Percentiles rank a stretch among this genome's conserved stretches.
phyloP scores from a whole-genome alignment of 2,888 invertebrate species.

The Elaeidobius kamerunicus region DNA sequence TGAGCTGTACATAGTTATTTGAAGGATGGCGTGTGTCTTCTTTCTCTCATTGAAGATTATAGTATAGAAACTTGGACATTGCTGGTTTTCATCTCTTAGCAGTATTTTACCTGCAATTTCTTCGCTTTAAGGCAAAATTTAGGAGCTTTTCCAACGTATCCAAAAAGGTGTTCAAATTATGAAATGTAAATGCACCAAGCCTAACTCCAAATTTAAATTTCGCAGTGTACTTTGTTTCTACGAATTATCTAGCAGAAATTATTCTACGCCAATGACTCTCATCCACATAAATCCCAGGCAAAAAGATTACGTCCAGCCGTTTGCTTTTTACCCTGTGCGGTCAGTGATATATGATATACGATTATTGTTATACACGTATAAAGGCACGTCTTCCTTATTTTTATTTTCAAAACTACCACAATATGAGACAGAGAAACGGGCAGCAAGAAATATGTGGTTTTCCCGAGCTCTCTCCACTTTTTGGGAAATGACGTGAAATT shows the following conservation, averaged over 20 bases:
- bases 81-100: too few relatives aligned
- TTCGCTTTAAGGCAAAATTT: too few relatives aligned
- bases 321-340: constrained; percentile 19
- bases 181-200: too few relatives aligned
- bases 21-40: too few relatives aligned
- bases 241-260: neutral
- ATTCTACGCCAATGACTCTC: constrained; percentile 8
- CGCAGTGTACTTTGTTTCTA: neutral
- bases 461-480: neutral
- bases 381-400: constrained; percentile 17
- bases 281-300: constrained; percentile 3
- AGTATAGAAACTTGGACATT: too few relatives aligned
- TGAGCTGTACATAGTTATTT: too few relatives aligned
- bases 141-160: too few relatives aligned
- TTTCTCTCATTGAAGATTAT: too few relatives aligned
- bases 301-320: constrained; percentile 18
- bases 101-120: too few relatives aligned
- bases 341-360: constrained; percentile 22
- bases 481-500: too few relatives aligned
- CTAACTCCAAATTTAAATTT: too few relatives aligned
- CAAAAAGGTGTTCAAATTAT: too few relatives aligned
- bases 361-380: constrained; percentile 18
- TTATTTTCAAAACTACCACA: constrained; percentile 11
- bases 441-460: constrained; percentile 1
- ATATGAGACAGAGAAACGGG: neutral